Conservation (phyloP, 2,113 vertebrate genomes). For the Hoplias malabaricus region DNA sequence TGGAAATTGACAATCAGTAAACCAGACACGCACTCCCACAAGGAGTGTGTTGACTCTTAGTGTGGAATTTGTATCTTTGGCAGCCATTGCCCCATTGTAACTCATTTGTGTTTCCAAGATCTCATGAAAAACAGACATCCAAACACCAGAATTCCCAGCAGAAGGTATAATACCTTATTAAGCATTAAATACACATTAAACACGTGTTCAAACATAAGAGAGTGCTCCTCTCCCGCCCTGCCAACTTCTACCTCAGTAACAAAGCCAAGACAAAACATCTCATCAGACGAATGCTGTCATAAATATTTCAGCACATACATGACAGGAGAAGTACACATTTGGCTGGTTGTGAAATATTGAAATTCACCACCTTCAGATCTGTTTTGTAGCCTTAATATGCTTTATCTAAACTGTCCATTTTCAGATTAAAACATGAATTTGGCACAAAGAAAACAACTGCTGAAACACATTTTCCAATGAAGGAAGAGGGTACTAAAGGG, state of each 20-base stretch:
- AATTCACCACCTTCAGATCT: not conserved
- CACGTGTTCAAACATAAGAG: slow-evolving; percentile 48
- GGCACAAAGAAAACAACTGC: not conserved
- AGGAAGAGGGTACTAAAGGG: not conserved
- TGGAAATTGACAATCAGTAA: slow-evolving; percentile 33
- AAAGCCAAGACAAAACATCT: slow-evolving; percentile 54
- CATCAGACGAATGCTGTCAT: slow-evolving; percentile 46
- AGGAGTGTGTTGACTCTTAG: slow-evolving; percentile 28
- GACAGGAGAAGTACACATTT: slow-evolving; percentile 20
- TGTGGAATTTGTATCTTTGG: slow-evolving; percentile 36
- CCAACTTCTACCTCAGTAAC: slow-evolving; percentile 39
- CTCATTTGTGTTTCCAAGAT: slow-evolving; percentile 35
- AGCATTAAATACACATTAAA: slow-evolving; percentile 59
- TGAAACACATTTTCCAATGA: not conserved
- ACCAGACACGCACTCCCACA: slow-evolving; percentile 35
- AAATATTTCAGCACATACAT: slow-evolving; percentile 55
- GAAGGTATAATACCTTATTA: slow-evolving; percentile 56
- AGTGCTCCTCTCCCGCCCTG: slow-evolving; percentile 8
- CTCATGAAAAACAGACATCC: slow-evolving; percentile 40
- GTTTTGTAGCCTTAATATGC: not conserved
- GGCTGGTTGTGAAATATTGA: slow-evolving; percentile 8
- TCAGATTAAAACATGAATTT: not conserved
- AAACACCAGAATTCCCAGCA: slow-evolving; percentile 50
- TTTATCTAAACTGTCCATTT: not conserved
- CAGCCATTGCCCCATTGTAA: slow-evolving; percentile 2